Conservation (phyloP, 2,797 vertebrate species). For the Malacoctenus gilli region DNA sequence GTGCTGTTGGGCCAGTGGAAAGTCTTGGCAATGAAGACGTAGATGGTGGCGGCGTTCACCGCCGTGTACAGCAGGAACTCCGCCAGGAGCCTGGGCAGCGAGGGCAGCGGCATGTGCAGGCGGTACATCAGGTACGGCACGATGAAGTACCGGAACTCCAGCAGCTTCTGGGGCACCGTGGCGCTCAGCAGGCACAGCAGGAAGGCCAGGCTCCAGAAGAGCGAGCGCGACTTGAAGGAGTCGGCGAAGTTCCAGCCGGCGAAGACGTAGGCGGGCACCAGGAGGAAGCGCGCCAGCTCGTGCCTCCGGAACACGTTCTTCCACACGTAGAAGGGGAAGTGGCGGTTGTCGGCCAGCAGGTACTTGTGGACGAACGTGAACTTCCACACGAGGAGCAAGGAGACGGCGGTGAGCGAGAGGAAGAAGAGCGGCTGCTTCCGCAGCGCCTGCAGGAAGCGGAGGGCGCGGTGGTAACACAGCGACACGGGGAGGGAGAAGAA, state of each 20-base stretch:
- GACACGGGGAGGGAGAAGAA: constrained; percentile 89
- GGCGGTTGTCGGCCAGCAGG: constrained; percentile 94
- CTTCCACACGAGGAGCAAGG: constrained; percentile 88
- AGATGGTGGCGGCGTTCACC: constrained; percentile 87
- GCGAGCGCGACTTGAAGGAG: constrained; percentile 85
- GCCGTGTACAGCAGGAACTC: constrained; percentile 86
- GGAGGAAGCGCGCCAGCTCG: constrained; percentile 82
- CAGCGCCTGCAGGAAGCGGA: constrained; percentile 83
- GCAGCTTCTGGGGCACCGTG: constrained; percentile 91
- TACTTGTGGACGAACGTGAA: constrained; percentile 93
- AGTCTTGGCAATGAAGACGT: constrained; percentile 89
- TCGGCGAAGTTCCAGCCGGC: constrained; percentile 91
- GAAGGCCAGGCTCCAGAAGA: constrained; percentile 91
- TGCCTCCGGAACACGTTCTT: constrained; percentile 89
- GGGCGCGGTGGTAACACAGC: constrained; percentile 80
- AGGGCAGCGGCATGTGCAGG: constrained; percentile 88
- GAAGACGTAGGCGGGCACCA: constrained; percentile 90
- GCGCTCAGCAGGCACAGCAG: constrained; percentile 82
- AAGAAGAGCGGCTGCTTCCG: constrained; percentile 82
- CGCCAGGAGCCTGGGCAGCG: constrained; percentile 81
- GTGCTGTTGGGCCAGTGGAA: constrained; percentile 90
- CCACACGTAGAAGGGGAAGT: constrained; percentile 97
- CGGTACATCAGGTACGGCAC: constrained; percentile 94
- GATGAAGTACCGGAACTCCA: constrained; percentile 98
- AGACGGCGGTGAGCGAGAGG: constrained; percentile 64